phyloP scores from a whole-genome alignment of 2,113 vertebrate species.

The Scatophagus argus region DNA sequence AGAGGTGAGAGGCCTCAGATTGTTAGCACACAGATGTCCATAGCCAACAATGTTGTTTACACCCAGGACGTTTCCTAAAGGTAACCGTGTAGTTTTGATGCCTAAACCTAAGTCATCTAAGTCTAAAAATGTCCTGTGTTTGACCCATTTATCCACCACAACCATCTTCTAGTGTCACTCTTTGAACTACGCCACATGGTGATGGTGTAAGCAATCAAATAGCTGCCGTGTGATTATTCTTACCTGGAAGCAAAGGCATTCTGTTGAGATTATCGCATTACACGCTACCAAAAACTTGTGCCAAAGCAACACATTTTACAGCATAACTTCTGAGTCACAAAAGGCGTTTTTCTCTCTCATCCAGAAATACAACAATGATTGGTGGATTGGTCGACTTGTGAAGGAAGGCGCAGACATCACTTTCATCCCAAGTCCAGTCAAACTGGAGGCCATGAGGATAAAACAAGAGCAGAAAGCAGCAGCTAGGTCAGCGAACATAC shows the following conservation, averaged over 20 bases:
- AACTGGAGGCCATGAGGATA: constrained; percentile 93
- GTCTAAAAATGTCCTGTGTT: no score
- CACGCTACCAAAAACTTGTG: not conserved
- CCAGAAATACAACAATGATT: constrained; percentile 97
- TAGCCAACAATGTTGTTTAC: no score
- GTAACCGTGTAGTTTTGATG: no score
- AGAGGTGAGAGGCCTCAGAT: constrained; percentile 87
- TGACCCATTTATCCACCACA: no score
- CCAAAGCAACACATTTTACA: not conserved
- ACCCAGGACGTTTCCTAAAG: no score
- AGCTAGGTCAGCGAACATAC: constrained; percentile 78
- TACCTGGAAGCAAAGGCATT: no score
- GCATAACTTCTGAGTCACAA: not conserved
- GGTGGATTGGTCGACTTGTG: constrained; percentile 97
- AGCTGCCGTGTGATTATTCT: no score
- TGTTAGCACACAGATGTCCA: no score
- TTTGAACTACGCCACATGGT: no score
- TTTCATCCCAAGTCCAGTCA: constrained; percentile 96
- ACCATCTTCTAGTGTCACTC: no score
- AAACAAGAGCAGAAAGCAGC: constrained; percentile 91
- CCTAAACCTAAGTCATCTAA: no score
- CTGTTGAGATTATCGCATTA: not conserved
- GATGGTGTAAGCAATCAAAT: no score
- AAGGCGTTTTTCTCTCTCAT: not conserved
- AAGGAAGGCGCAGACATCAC: constrained; percentile 97